Evolutionary conservation across 1,140 invertebrate species (phyloP), one percentile per base, ranked within the genome.

Genomic region (Drosophila funebris): DNA sequence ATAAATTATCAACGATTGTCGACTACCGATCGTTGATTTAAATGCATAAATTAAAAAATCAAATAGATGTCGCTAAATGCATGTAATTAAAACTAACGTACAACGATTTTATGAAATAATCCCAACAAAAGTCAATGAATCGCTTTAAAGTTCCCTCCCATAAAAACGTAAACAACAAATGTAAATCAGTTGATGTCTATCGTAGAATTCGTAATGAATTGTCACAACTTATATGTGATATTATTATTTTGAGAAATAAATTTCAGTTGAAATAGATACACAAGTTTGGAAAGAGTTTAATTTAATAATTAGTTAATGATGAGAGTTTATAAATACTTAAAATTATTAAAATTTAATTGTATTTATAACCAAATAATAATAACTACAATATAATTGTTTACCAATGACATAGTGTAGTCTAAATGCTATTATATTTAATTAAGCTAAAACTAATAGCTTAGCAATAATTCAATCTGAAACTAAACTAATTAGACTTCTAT

Each of bases 1-100:
- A 83, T 83, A 83, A 83, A 83, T 84, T 78, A 83, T 62, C 52
- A 68, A 33, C n/a, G 43, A 73, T 68, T 48, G 56, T 48, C 41
- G 37, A 44, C 29, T 11, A 31, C 31, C 33, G 39, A 36, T 61
- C n/a, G 14, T 56, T 50, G 53, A 71, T 57, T 71, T 57, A 50
- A 68, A 46, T 73, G 66, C 50, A 73, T 73, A 69, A 73, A 62
- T 73, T 73, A 54, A 36, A 33, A 68, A 73, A 61, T 73, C 33
- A 46, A 68, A 61, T 56, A 61, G 70, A 73, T 73, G 64, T 62
- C 66, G 71, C 20, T 33, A 52, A 73, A 62, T 69, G 71, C 52
- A 73, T 48, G 50, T 56, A 57, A 69, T 69, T 73, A 69, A 73
- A 73, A 48, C 9, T 43, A 70, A 27, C 8, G 24, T 41, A 41